Evolutionary conservation across 2,113 vertebrate species (phyloP), one percentile per base, ranked within the genome.

Genomic region (Ellobius talpinus): DNA sequence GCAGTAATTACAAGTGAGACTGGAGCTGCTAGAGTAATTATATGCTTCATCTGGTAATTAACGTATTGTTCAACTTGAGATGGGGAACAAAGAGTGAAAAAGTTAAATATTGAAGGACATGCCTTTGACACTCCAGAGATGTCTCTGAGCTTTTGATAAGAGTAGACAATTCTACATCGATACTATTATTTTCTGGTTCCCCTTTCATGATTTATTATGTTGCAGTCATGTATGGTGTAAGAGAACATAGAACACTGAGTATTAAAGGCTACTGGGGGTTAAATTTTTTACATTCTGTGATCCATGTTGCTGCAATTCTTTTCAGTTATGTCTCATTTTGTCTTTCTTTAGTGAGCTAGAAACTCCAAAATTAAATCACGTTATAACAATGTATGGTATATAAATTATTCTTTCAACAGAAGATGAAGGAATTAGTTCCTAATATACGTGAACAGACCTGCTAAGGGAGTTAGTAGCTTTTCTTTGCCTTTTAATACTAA

Each of bases 21-120:
- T 98, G 98, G 98, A 98, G 98, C 98, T 99, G 99, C 99, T 99
- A 98, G 98, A 98, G 98, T 99, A 99, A 99, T 99, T 99, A 99
- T 98, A 99, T 70, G 99, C 98, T 99, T 99, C 99, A 99, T 99
- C 98, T 97, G 99, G 98, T 99, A 99, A 99, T 99, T 99, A 99
- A 99, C 98, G 98, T 99, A 99, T 99, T 99, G 99, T 99, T 99
- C 98, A 98, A 99, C 98, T 99, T 98, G 98, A 99, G 98, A 98
- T 96, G n/a, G 96, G 98, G 98, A 99, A 99, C 98, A 99, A 98
- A 99, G 98, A 98, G 98, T 98, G 98, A 98, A 99, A 98, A 99
- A 99, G 99, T 99, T 99, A 99, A 99, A 99, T 99, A 99, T 99
- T 99, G 98, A 99, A 99, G 99, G 99, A 99, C 99, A 98, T 98